Evolutionary conservation across 2,113 vertebrate genomes (phyloP).

Genomic region (Stictonetta naevosa): DNA sequence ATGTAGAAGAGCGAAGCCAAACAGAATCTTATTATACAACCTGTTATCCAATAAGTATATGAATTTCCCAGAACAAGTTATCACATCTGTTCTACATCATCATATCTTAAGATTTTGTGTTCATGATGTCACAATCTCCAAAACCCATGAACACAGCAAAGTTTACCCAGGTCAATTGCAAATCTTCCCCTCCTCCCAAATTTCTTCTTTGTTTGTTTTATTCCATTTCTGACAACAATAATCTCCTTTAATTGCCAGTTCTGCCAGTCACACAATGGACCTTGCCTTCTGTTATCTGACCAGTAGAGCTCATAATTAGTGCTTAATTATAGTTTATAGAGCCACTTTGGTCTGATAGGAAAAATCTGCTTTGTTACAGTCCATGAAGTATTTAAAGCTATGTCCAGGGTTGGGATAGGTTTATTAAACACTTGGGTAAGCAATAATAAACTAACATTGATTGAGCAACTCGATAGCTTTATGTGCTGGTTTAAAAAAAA

Average conservation of each 20-base stretch:
- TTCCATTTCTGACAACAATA: constrained; percentile 64
- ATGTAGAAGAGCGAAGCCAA: neutral
- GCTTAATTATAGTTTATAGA: constrained; percentile 80
- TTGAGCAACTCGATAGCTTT: constrained; percentile 71
- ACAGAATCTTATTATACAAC: neutral
- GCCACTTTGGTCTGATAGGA: constrained; percentile 74
- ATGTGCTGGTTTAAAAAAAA: constrained; percentile 13
- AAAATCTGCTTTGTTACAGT: constrained; percentile 78
- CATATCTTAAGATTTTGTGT: neutral
- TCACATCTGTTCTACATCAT: neutral
- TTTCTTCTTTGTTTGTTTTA: constrained; percentile 55
- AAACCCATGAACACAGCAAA: constrained; percentile 1
- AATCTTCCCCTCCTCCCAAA: neutral
- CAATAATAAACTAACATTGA: constrained; percentile 81
- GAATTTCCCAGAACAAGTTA: neutral
- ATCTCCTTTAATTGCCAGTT: constrained; percentile 51
- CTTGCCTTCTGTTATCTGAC: constrained; percentile 74
- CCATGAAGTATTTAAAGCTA: constrained; percentile 78
- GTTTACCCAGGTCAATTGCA: constrained; percentile 32
- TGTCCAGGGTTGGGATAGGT: constrained; percentile 56
- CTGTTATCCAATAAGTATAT: neutral
- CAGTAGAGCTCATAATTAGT: constrained; percentile 76
- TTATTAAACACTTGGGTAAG: constrained; percentile 83
- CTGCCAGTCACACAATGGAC: constrained; percentile 53
- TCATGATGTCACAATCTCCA: neutral